Percentiles rank a stretch among this genome's conserved stretches.
Evolutionary conservation across 2,888 invertebrate species (phyloP).

Genomic region (Crematogaster levior): DNA sequence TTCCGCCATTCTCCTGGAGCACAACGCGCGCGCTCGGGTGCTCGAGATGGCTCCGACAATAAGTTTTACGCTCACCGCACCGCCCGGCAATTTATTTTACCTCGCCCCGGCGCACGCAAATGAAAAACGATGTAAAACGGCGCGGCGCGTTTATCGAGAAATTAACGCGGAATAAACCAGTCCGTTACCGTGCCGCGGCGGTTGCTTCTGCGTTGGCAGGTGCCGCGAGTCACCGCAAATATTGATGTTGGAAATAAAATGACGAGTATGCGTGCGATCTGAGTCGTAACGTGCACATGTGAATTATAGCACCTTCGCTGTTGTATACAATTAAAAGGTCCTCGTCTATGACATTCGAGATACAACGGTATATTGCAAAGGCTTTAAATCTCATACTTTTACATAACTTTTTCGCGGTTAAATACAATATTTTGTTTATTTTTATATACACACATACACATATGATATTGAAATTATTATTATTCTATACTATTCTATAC

Average conservation of each 20-base stretch:
- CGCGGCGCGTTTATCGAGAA: slow-evolving; percentile 34
- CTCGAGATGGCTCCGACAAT: slow-evolving; percentile 46
- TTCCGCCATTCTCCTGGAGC: slow-evolving; percentile 41
- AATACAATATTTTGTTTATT: no score
- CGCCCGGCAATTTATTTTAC: slow-evolving; percentile 43
- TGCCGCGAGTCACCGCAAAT: slow-evolving; percentile 39
- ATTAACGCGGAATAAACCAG: slow-evolving; percentile 44
- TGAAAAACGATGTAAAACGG: slow-evolving; percentile 38
- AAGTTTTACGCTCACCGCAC: slow-evolving; percentile 22
- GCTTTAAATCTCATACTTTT: no score
- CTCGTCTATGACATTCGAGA: background rate
- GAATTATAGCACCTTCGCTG: slow-evolving; percentile 33
- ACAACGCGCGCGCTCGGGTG: slow-evolving; percentile 10
- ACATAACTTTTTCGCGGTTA: no score
- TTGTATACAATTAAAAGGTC: background rate
- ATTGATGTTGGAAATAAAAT: slow-evolving; percentile 44
- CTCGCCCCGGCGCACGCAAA: slow-evolving; percentile 11
- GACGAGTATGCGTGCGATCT: slow-evolving; percentile 28
- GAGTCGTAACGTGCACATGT: background rate
- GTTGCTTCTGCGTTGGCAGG: background rate
- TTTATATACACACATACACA: no score
- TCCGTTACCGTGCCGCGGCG: background rate
- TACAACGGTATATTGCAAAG: background rate
- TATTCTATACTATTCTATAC: no score
- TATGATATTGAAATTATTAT: no score